Conservation (phyloP, 2,797 vertebrate species). For the Falco peregrinus region DNA sequence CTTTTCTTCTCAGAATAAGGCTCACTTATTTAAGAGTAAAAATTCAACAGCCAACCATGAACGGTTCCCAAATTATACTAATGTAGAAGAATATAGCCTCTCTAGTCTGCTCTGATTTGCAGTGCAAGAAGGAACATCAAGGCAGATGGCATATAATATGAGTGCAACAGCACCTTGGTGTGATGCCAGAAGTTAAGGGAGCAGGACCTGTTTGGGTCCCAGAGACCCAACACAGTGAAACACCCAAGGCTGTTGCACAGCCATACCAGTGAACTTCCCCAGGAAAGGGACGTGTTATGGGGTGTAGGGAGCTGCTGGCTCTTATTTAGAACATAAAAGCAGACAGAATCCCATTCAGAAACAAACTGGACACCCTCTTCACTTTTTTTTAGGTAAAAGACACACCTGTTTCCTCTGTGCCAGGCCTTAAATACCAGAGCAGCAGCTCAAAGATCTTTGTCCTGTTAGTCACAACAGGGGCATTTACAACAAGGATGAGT, state of each 20-base stretch:
- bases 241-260: background rate
- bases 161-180: background rate
- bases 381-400: background rate
- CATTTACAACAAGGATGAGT: background rate
- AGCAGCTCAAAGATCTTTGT: background rate
- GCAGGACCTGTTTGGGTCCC: background rate
- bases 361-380: background rate
- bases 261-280: background rate
- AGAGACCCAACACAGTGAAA: background rate
- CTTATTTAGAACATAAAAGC: background rate
- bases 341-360: background rate
- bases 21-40: background rate
- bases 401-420: background rate
- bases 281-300: background rate
- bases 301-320: background rate
- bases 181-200: background rate
- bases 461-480: constrained; percentile 2
- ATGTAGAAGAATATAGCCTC: background rate
- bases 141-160: background rate
- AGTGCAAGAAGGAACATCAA: background rate
- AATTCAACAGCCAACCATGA: background rate
- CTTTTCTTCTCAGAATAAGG: background rate
- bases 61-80: background rate
- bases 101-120: background rate
- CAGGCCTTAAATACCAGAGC: background rate